These are phyloP conservation scores for Oegoconia quadripuncta DNA, from an alignment of 2,888 invertebrate genomes.

Conservation along the genomic window DNA sequence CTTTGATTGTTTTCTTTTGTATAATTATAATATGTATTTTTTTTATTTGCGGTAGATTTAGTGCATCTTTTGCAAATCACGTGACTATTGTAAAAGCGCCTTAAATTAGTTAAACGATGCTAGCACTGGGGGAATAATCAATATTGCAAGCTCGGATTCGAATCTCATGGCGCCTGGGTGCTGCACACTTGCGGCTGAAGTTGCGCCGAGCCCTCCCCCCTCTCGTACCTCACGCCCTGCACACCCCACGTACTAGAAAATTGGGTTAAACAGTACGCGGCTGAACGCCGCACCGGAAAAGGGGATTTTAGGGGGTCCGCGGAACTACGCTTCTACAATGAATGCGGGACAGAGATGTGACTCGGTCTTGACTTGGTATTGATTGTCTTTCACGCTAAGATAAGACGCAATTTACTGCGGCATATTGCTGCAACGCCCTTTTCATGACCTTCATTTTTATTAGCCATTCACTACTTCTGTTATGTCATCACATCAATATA, in stretches of 20 bases:
- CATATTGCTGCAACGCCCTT: constrained; percentile 18
- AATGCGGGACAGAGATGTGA: constrained; percentile 73
- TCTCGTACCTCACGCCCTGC: constrained; percentile 51
- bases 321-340: constrained; percentile 70
- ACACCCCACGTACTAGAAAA: constrained; percentile 71
- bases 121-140: constrained; percentile 60
- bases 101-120: background rate
- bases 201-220: constrained; percentile 49
- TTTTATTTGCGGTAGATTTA: no score
- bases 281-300: constrained; percentile 68
- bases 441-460: background rate
- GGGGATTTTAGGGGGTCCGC: constrained; percentile 66
- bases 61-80: no score
- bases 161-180: constrained; percentile 59
- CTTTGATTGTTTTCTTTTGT: no score
- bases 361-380: constrained; percentile 61
- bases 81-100: no score
- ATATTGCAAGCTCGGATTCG: constrained; percentile 63
- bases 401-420: constrained; percentile 51
- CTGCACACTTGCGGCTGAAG: constrained; percentile 69
- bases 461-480: background rate
- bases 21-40: no score
- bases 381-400: constrained; percentile 50
- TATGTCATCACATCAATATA: no score
- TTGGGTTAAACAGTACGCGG: constrained; percentile 76